A percentile compares a stretch with the other conserved stretches of the same genome.
phyloP scores from a whole-genome alignment of 23 tunicate species.

The Trididemnum miniatum region DNA sequence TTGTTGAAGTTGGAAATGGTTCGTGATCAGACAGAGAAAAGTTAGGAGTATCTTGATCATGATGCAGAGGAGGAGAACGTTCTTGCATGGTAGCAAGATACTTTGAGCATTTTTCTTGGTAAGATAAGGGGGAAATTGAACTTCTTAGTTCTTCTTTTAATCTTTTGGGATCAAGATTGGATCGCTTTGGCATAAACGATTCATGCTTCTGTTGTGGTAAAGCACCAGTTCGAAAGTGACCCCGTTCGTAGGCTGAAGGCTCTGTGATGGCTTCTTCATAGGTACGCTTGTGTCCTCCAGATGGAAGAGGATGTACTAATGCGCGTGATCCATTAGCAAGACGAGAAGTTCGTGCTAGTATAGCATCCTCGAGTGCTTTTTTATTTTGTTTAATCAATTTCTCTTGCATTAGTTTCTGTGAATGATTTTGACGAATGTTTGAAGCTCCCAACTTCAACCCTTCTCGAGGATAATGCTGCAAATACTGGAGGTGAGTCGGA shows the following conservation, averaged over 20 bases:
- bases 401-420: constrained; percentile 12
- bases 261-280: constrained; percentile 20
- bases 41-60: neutral
- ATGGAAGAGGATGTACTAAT: neutral
- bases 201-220: neutral
- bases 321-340: neutral
- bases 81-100: neutral
- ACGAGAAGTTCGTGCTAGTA: constrained; percentile 37
- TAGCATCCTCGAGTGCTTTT: constrained; percentile 60
- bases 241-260: neutral
- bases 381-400: constrained; percentile 61
- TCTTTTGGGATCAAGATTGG: neutral
- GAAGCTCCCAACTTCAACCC: neutral
- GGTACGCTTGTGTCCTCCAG: constrained; percentile 26
- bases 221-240: neutral
- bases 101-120: neutral
- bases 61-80: too few species aligned
- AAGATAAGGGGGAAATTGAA: neutral
- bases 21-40: neutral
- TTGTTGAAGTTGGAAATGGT: neutral
- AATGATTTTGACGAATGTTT: neutral
- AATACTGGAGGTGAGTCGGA: constrained; percentile 5
- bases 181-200: neutral
- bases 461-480: constrained; percentile 31
- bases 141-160: neutral